A percentile compares a stretch with the other conserved stretches of the same genome.
Evolutionary conservation across 53 echinoderm and acorn worm genomes (phyloP).

Genomic region (Luidia sarsii): DNA sequence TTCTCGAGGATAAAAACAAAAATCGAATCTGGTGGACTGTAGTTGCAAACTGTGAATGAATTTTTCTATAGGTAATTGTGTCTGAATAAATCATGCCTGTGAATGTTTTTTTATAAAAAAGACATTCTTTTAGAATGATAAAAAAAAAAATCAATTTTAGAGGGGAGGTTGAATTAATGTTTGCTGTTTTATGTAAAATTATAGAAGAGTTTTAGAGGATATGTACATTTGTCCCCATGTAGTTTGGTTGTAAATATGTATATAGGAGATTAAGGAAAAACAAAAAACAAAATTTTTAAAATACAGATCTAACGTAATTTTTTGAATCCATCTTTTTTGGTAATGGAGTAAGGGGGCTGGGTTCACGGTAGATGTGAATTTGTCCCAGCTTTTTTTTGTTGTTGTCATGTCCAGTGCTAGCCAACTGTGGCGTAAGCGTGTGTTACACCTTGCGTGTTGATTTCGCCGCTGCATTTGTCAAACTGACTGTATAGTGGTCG

Average conservation of each 20-base stretch:
- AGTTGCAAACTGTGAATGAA: background rate
- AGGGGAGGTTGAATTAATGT: background rate
- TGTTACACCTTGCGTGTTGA: too few species aligned
- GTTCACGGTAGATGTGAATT: too few species aligned
- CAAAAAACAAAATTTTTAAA: background rate
- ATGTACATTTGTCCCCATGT: constrained; percentile 12
- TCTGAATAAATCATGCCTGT: background rate
- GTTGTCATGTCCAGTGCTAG: background rate
- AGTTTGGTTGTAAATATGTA: constrained; percentile 36
- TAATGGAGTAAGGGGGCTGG: too few species aligned
- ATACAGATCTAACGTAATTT: too few species aligned
- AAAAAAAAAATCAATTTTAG: background rate
- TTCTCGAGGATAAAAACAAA: background rate
- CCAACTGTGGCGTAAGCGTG: background rate
- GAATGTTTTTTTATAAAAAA: background rate
- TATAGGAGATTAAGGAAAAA: constrained; percentile 7
- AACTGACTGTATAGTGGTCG: too few species aligned
- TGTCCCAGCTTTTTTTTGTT: too few species aligned
- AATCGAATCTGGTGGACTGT: background rate
- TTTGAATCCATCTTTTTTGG: too few species aligned
- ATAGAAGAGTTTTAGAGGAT: constrained; percentile 10
- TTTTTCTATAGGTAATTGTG: background rate
- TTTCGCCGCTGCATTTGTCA: constrained; percentile 41
- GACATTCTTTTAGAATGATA: constrained; percentile 22
- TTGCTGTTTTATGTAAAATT: constrained; percentile 38